Conservation (phyloP, 2,797 vertebrate species). For the Phylloscopus collybita region DNA sequence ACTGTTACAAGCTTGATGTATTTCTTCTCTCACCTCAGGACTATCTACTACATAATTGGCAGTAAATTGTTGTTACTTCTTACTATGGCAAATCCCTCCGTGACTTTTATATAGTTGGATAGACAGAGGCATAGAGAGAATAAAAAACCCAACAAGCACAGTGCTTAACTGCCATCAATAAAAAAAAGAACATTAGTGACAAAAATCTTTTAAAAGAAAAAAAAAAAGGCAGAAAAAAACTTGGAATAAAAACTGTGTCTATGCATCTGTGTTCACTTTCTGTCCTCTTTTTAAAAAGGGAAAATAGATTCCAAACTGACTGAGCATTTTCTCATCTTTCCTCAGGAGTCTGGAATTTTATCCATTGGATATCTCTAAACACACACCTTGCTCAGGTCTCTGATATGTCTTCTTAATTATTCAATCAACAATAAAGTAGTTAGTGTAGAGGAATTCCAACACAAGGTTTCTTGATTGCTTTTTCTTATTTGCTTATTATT, state of each 20-base stretch:
- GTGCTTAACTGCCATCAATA: background rate
- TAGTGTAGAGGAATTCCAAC: background rate
- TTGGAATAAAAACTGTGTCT: background rate
- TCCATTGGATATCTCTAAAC: background rate
- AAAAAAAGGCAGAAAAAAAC: background rate
- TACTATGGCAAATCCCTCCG: background rate
- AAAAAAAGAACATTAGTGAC: background rate
- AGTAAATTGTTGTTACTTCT: constrained; percentile 42
- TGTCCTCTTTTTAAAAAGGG: background rate
- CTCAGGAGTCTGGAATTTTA: background rate
- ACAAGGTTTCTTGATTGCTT: background rate
- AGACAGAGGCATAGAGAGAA: background rate
- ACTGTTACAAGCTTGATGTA: background rate
- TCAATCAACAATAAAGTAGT: background rate
- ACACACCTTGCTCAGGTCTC: background rate
- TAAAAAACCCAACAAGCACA: background rate
- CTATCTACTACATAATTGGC: constrained; percentile 21
- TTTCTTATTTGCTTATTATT: background rate
- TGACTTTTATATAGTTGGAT: background rate
- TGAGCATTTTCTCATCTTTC: background rate
- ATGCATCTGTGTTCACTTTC: background rate
- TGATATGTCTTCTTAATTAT: background rate
- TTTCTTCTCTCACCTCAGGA: constrained; percentile 18
- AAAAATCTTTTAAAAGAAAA: background rate
- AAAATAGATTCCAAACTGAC: background rate